Conservation (phyloP, 2,888 invertebrate genomes). For the Meghimatium bilineatum region DNA sequence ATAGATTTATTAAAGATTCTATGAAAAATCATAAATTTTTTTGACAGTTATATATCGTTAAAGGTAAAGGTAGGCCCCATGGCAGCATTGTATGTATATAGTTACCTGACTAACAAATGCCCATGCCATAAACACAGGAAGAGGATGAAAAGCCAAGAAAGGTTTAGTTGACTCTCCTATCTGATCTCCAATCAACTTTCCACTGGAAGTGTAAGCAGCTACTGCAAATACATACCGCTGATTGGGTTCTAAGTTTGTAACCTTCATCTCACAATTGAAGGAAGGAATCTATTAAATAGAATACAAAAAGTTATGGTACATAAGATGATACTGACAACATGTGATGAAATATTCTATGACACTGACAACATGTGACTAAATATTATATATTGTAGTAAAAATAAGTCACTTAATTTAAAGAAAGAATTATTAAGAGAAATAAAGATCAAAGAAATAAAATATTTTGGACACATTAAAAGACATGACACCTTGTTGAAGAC, state of each 20-base stretch:
- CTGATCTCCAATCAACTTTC: slow-evolving; percentile 75
- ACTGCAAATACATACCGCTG: slow-evolving; percentile 76
- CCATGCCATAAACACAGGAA: slow-evolving; percentile 75
- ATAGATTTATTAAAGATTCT: no score
- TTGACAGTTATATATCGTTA: not conserved
- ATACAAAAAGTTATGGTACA: not conserved
- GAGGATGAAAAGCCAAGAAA: slow-evolving; percentile 74
- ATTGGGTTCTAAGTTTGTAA: slow-evolving; percentile 70
- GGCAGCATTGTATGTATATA: not conserved
- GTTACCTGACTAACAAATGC: slow-evolving; percentile 73
- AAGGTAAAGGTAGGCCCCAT: not conserved
- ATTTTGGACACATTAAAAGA: no score
- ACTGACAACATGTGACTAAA: no score
- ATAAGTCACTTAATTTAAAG: no score
- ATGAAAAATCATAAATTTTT: not conserved
- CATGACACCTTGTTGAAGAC: no score
- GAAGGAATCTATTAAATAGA: slow-evolving; percentile 68
- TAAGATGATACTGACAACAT: not conserved
- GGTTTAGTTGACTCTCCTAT: slow-evolving; percentile 75
- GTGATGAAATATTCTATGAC: not conserved
- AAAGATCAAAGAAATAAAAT: no score
- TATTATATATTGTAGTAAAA: no score
- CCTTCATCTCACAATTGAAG: slow-evolving; percentile 68
- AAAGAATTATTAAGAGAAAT: no score
- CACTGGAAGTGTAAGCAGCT: slow-evolving; percentile 75